phyloP scores from a whole-genome alignment of 2,888 invertebrate genomes.

The Cordilura impudica region DNA sequence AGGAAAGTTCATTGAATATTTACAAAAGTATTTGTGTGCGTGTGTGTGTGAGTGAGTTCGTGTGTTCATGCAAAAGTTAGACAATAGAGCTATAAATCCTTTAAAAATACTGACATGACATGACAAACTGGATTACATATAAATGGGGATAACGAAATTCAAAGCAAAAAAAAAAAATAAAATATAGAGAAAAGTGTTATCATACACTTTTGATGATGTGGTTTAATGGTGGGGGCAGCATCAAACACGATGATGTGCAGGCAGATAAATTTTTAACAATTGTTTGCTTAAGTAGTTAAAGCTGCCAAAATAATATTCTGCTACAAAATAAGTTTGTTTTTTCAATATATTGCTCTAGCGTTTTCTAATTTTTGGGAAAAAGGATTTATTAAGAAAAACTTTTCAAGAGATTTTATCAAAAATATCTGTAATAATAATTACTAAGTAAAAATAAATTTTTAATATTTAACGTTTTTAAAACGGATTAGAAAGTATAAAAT shows the following conservation, averaged over 20 bases:
- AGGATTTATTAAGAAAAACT: too few relatives aligned
- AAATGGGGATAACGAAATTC: constrained; percentile 64
- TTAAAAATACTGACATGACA: constrained; percentile 75
- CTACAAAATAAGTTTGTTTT: too few relatives aligned
- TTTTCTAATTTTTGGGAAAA: too few relatives aligned
- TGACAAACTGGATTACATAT: constrained; percentile 76
- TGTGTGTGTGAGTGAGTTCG: constrained; percentile 1
- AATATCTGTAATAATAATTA: too few relatives aligned
- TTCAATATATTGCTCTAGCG: too few relatives aligned
- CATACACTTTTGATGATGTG: neutral
- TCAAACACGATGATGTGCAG: neutral
- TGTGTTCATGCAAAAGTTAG: constrained; percentile 19
- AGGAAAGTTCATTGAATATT: neutral
- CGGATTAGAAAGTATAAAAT: too few relatives aligned
- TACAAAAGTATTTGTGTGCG: neutral
- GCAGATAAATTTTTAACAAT: too few relatives aligned
- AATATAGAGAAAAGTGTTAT: neutral
- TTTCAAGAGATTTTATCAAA: too few relatives aligned
- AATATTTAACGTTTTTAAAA: too few relatives aligned
- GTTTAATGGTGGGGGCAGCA: neutral
- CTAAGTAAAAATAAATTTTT: too few relatives aligned
- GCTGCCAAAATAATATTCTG: too few relatives aligned
- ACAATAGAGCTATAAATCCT: constrained; percentile 73
- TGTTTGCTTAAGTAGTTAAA: too few relatives aligned
- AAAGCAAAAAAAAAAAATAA: constrained; percentile 7